A percentile compares a stretch with the other conserved stretches of the same genome.
Evolutionary conservation across 2,888 invertebrate species (phyloP).

Genomic region (Eupsilia transversa): DNA sequence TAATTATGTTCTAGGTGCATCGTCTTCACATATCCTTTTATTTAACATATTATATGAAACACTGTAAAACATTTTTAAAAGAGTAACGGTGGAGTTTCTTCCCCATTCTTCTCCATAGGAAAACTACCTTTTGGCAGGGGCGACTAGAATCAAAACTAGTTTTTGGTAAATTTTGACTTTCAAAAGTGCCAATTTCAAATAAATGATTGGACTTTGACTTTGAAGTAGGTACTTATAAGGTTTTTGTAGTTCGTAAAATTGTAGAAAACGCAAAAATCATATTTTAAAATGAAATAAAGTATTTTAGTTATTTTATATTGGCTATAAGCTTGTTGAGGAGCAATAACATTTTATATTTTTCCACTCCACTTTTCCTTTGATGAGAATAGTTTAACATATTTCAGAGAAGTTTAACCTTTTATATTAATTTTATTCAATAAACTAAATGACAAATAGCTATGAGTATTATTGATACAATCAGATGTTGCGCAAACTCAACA

Average conservation of each 20-base stretch:
- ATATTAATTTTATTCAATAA: neutral
- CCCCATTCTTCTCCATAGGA: no score
- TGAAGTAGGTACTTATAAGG: no score
- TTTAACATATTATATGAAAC: no score
- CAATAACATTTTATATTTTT: slow-evolving; percentile 2
- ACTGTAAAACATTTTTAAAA: no score
- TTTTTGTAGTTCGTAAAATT: neutral
- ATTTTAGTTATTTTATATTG: neutral
- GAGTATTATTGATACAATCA: neutral
- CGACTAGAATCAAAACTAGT: no score
- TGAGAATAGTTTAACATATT: neutral
- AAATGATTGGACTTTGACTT: no score
- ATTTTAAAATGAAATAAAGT: neutral
- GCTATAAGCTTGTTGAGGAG: neutral
- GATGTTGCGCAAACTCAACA: neutral
- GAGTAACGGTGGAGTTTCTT: no score
- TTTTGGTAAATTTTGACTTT: no score
- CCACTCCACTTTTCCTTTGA: neutral
- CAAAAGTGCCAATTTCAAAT: no score
- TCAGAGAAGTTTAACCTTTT: neutral
- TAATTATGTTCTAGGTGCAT: no score
- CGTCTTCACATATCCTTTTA: no score
- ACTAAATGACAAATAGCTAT: neutral
- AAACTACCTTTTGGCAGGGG: no score
- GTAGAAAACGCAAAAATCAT: neutral